Conservation (phyloP, 1,140 invertebrate species). For the Achatina immaculata region DNA sequence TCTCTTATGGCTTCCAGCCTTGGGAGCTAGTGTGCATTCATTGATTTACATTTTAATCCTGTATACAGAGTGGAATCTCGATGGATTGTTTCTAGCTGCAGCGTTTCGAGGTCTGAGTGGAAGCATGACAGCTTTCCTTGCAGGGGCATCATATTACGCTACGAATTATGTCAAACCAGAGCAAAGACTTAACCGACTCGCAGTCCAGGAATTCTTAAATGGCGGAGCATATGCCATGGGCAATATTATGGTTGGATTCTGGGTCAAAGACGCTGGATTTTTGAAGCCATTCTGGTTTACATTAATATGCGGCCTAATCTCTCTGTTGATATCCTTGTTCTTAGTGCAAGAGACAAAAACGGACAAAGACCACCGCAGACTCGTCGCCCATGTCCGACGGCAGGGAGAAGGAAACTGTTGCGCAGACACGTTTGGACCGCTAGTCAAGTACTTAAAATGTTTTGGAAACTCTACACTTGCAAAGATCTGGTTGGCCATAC, state of each 20-base stretch:
- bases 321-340: constrained; percentile 64
- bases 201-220: constrained; percentile 66
- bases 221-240: constrained; percentile 63
- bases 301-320: constrained; percentile 57
- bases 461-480: constrained; percentile 55
- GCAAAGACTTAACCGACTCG: constrained; percentile 60
- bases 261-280: constrained; percentile 62
- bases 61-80: constrained; percentile 65
- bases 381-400: constrained; percentile 24
- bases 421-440: constrained; percentile 60
- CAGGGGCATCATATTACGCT: constrained; percentile 63
- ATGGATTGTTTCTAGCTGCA: constrained; percentile 67
- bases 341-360: constrained; percentile 56
- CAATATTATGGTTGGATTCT: constrained; percentile 68
- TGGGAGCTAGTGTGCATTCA: constrained; percentile 60
- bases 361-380: constrained; percentile 38
- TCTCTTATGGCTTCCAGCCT: constrained; percentile 60
- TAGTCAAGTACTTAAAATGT: constrained; percentile 62
- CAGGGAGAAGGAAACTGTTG: constrained; percentile 57
- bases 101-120: constrained; percentile 64
- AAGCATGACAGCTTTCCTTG: constrained; percentile 65
- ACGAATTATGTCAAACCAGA: constrained; percentile 60
- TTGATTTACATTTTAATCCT: constrained; percentile 63
- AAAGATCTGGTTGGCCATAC: constrained; percentile 63
- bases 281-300: constrained; percentile 65